Base-by-base conservation (phyloP, 30 jellyfish, hydroid and myxozoan genomes). In the Chrysaora quinquecirrha region DNA sequence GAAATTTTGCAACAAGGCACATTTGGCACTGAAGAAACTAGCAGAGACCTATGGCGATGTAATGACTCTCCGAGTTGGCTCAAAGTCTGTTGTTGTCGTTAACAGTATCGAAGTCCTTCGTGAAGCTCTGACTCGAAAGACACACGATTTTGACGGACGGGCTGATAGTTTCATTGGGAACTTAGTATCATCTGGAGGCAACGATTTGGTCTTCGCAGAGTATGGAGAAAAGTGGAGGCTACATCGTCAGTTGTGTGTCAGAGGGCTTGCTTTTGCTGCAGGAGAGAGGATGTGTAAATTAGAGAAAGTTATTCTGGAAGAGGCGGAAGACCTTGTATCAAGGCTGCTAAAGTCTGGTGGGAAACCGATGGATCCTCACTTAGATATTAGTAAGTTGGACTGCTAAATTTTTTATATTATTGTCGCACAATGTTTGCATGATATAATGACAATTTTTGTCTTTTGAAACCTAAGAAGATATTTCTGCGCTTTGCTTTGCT, bases 71-170 rank as follows among this genome's bases (percentile, higher is more conserved):
- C 71, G 34, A 0, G n/a, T 80, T 30, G 90, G 90, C 4, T 9
- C 62, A 19, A 29, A 52, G 21, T 16, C 65, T 18, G 30, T 66
- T 25, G 75, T 80, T 9, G 84, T 80, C 34, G 65, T 80, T 18
- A 80, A 66, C 50, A 19, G 72, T 43, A 54, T 80, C 56, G 75
- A 80, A 2, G 66, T 35, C 23, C 20, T 80, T n/a, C 47, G 68
- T 33, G 90, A 80, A 52, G 75, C 49, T 24, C 71, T 80, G 4
- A 50, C 0, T 10, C 18, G 70, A 3, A 11, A 56, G 24, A 50
- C 38, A 7, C 60, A 47, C 25, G 90, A 80, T 28, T 80, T 80
- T 52, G 90, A 81, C 23, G 90, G 90, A 7, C 34, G 90, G 24
- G 85, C 85, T 24, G 74, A 64, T 31, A 35, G 84, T 33, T 80